phyloP scores from a whole-genome alignment of 2,113 vertebrate genomes.

The Mionectes macconnelli region DNA sequence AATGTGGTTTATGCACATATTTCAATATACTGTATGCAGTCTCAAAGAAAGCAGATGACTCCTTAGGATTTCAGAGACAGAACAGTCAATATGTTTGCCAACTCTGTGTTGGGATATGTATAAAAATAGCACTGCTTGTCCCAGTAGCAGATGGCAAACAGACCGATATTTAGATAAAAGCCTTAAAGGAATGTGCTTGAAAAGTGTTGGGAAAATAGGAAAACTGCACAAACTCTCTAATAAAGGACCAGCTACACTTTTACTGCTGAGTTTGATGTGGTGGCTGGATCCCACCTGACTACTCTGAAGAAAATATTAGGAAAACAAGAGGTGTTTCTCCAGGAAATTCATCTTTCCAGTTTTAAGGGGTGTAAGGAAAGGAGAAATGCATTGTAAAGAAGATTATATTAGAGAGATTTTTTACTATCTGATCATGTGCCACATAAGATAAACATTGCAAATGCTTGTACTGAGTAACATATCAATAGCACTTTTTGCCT shows the following conservation, averaged over 20 bases:
- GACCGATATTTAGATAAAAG: not conserved
- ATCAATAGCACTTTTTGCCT: not conserved
- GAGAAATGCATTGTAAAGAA: not conserved
- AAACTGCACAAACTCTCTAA: not conserved
- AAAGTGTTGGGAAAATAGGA: not conserved
- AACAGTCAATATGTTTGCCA: not conserved
- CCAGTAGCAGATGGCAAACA: not conserved
- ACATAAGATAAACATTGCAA: not conserved
- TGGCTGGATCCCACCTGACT: not conserved
- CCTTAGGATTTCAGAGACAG: not conserved
- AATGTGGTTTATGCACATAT: not conserved
- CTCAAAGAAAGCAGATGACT: not conserved
- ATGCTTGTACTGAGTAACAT: not conserved
- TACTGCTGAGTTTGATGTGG: not conserved
- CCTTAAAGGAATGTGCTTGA: not conserved
- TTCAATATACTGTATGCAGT: not conserved
- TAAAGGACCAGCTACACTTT: not conserved
- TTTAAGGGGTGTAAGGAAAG: not conserved
- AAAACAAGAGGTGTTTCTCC: not conserved
- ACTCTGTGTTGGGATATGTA: not conserved
- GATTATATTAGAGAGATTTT: not conserved
- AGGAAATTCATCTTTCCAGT: not conserved
- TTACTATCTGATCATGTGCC: not conserved
- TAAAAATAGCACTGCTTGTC: conserved; percentile 21
- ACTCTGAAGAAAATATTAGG: not conserved